Evolutionary conservation across 2,797 vertebrate species (phyloP).

Genomic region (Bryconaethiops microstoma): DNA sequence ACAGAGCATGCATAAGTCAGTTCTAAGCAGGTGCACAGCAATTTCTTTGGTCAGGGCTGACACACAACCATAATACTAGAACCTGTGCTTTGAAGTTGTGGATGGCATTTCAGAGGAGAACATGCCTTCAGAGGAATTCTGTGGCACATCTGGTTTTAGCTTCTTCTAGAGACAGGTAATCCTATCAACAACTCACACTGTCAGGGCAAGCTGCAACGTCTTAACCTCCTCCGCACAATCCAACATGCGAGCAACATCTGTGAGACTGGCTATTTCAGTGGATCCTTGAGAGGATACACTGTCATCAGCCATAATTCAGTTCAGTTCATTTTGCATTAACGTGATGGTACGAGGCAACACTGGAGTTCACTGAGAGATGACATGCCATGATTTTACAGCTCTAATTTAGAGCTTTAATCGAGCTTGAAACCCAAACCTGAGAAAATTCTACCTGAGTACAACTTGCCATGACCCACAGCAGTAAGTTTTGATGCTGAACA

Average conservation of each 20-base stretch:
- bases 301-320: constrained; percentile 18
- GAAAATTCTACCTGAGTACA: too few relatives aligned
- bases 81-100: constrained; percentile 15
- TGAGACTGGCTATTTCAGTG: constrained; percentile 2
- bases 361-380: too few relatives aligned
- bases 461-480: too few relatives aligned
- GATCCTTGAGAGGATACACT: neutral
- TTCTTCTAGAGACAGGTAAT: constrained; percentile 24
- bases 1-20: too few relatives aligned
- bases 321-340: neutral
- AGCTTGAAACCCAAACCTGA: too few relatives aligned
- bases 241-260: constrained; percentile 17
- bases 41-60: constrained; percentile 27
- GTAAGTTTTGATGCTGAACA: too few relatives aligned
- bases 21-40: constrained; percentile 26
- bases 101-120: constrained; percentile 18
- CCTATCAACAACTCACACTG: constrained; percentile 34
- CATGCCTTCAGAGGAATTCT: constrained; percentile 20
- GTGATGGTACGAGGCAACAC: too few relatives aligned
- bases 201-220: constrained; percentile 13
- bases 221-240: neutral
- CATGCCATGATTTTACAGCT: too few relatives aligned
- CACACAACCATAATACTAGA: constrained; percentile 14
- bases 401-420: too few relatives aligned
- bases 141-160: constrained; percentile 36